Conservation (phyloP, 2,888 invertebrate genomes). For the Didymodactylos carnosus region DNA sequence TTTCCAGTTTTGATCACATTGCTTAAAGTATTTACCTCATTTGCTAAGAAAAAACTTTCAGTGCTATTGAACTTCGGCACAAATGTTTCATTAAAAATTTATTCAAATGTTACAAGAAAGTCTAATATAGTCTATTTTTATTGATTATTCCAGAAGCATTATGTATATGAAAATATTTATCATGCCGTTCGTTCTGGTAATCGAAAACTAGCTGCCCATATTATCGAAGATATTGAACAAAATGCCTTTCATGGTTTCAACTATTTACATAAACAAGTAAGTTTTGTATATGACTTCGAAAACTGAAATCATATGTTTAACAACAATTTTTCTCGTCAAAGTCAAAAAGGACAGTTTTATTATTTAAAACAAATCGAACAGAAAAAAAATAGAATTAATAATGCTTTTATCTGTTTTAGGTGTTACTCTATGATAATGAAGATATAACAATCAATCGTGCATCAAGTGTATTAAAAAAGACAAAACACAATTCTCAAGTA, state of each 20-base stretch:
- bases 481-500: conserved; percentile 24
- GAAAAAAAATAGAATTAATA: background rate
- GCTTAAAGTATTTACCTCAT: too few species aligned
- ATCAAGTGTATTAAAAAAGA: conserved; percentile 34
- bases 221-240: conserved; percentile 28
- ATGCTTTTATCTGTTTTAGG: conserved; percentile 20
- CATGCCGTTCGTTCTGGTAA: conserved; percentile 34
- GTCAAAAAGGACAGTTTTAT: too few species aligned
- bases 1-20: too few species aligned
- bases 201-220: conserved; percentile 31
- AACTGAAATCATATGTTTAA: background rate
- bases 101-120: too few species aligned
- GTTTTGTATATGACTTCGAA: background rate
- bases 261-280: conserved; percentile 32
- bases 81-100: too few species aligned
- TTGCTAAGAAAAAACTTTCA: too few species aligned
- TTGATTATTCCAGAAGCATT: background rate
- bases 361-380: too few species aligned
- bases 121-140: background rate
- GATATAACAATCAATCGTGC: conserved; percentile 22
- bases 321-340: too few species aligned
- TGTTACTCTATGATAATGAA: conserved; percentile 28
- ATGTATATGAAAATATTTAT: conserved; percentile 20
- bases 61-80: too few species aligned
- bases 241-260: conserved; percentile 30